phyloP scores from a whole-genome alignment of 2,113 vertebrate species.

The Nesogale talazaci region DNA sequence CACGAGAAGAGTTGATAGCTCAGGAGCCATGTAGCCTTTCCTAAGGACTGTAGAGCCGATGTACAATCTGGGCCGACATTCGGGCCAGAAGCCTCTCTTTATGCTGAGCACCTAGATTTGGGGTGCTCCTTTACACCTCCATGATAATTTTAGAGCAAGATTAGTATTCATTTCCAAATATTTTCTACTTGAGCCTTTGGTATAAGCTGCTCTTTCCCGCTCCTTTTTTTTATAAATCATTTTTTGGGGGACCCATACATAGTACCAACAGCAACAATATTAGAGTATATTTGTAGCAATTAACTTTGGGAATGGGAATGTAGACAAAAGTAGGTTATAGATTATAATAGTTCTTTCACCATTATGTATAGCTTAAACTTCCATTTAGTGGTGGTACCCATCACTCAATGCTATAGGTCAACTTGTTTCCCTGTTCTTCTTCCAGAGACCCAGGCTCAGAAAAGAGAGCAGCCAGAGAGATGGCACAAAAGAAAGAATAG shows the following conservation, averaged over 20 bases:
- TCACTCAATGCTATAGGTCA: constrained; percentile 31
- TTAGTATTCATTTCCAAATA: too few species aligned
- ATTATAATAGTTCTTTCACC: neutral
- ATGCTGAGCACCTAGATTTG: too few species aligned
- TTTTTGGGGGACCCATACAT: too few species aligned
- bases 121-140: neutral
- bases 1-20: constrained; percentile 37
- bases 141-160: constrained; percentile 8
- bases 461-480: neutral
- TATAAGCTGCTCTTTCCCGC: too few species aligned
- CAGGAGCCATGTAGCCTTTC: neutral
- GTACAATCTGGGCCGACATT: neutral
- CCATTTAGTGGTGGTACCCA: constrained; percentile 27
- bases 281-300: constrained; percentile 38
- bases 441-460: neutral
- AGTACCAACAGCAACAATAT: neutral
- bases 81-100: too few species aligned
- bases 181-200: too few species aligned
- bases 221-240: too few species aligned
- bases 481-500: constrained; percentile 37
- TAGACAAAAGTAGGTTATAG: constrained; percentile 4
- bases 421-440: neutral
- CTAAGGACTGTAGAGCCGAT: neutral
- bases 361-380: constrained; percentile 22
- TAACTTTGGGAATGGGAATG: neutral